Conservation (phyloP, 2,113 vertebrate species). For the Rhinoptilus africanus region DNA sequence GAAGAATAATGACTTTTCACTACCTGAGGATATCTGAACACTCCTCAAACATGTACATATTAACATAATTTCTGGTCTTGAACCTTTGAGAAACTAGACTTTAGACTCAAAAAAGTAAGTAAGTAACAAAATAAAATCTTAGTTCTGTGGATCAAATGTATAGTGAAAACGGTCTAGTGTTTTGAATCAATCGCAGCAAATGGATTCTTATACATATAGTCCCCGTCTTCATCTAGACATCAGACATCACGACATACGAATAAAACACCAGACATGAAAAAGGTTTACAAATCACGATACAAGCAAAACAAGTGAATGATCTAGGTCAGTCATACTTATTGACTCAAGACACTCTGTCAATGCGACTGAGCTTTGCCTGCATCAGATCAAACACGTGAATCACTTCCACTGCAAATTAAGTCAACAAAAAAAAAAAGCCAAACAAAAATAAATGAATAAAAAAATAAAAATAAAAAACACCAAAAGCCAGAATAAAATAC, state of each 20-base stretch:
- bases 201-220: background rate
- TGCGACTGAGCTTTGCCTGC: background rate
- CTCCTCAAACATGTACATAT: background rate
- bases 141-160: background rate
- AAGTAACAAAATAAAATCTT: background rate
- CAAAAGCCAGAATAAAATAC: background rate
- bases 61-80: background rate
- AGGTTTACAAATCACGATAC: background rate
- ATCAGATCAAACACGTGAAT: background rate
- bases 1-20: background rate
- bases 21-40: background rate
- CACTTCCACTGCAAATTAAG: background rate
- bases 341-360: background rate
- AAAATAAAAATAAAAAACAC: background rate
- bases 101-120: background rate
- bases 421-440: background rate
- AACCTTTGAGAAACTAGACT: background rate
- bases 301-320: background rate
- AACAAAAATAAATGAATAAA: background rate
- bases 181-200: background rate
- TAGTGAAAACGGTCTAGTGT: background rate
- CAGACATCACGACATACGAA: background rate
- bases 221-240: background rate
- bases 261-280: constrained; percentile 15
- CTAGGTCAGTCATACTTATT: background rate